Evolutionary conservation across 2,797 vertebrate genomes (phyloP).

Genomic region (Pampus argenteus): DNA sequence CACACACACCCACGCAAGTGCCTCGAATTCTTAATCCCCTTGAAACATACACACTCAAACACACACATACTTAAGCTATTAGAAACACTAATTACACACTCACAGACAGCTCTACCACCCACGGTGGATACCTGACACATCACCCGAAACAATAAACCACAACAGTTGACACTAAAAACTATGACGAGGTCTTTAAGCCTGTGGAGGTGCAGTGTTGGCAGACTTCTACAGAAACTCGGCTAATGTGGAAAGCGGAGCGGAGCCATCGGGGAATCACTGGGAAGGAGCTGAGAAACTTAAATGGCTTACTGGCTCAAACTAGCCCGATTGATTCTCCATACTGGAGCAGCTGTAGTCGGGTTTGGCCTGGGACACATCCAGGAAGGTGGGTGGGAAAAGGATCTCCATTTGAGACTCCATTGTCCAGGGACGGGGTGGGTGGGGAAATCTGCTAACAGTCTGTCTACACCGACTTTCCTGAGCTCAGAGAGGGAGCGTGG

Average conservation of each 20-base stretch:
- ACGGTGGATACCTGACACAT: conserved; percentile 62
- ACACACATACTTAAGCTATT: conserved; percentile 49
- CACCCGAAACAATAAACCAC: conserved; percentile 42
- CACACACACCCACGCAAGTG: conserved; percentile 20
- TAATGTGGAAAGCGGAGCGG: conserved; percentile 61
- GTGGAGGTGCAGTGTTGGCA: conserved; percentile 67
- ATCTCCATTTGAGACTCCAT: conserved; percentile 58
- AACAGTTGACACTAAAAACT: conserved; percentile 58
- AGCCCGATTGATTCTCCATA: conserved; percentile 83
- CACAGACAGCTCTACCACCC: conserved; percentile 59
- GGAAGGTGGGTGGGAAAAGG: conserved; percentile 78
- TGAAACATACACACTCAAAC: conserved; percentile 59
- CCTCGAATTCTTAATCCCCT: conserved; percentile 47
- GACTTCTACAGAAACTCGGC: conserved; percentile 50
- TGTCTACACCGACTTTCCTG: conserved; percentile 40
- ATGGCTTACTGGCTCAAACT: conserved; percentile 70
- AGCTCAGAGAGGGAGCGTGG: conserved; percentile 54
- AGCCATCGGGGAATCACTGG: conserved; percentile 52
- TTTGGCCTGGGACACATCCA: conserved; percentile 73
- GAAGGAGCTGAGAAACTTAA: conserved; percentile 71
- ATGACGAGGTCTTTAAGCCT: conserved; percentile 5
- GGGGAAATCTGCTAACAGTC: conserved; percentile 54
- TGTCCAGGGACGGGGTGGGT: conserved; percentile 21
- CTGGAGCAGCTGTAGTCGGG: conserved; percentile 73
- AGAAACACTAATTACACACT: conserved; percentile 61